Evolutionary conservation across 64 coral and sea anemone species (phyloP), one percentile per base, ranked within the genome.

Genomic region (Porites australiensis): DNA sequence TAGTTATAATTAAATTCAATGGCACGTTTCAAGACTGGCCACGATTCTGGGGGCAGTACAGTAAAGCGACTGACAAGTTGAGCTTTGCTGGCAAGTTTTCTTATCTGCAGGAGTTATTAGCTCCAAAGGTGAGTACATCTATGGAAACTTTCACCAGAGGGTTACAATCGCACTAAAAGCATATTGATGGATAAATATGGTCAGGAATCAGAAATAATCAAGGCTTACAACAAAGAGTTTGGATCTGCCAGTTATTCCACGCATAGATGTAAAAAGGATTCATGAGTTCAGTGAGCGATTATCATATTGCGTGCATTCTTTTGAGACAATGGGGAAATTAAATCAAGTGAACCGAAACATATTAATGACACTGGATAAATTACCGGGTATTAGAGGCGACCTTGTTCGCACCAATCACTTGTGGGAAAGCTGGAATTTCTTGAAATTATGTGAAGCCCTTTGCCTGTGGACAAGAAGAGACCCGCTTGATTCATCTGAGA

Each of bases 1-100:
- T 94, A 70, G 55, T 73, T 12, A 94, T 94, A 8, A 94, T 77
- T 11, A 72, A 81, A 23, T 82, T 94, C 70, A 77, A 94, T 18
- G 92, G 77, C 15, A 70, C 77, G 14, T 89, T 77, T 18, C 68
- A 89, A 74, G 77, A 88, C 46, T 94, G 87, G 86, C 86, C 70
- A 65, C 43, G 37, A 61, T 89, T 94, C 74, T 94, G 79, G 77
- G 80, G 88, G 16, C 78, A 90, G 57, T 87, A 88, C 68, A 63
- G 14, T 3, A 23, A 77, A 23, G 74, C 74, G 47, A 88, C 70
- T 51, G 77, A 89, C 54, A 82, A 88, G 45, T 49, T 77, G 18
- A 43, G 46, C 3, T 13, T 83, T 13, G 65, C 86, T 4, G 50
- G 27, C 2, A 94, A 94, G 61, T 89, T 94, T 75, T 58, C 92